Evolutionary conservation across 2,113 vertebrate species (phyloP), one percentile per base, ranked within the genome.

Genomic region (Leptodactylus fuscus): DNA sequence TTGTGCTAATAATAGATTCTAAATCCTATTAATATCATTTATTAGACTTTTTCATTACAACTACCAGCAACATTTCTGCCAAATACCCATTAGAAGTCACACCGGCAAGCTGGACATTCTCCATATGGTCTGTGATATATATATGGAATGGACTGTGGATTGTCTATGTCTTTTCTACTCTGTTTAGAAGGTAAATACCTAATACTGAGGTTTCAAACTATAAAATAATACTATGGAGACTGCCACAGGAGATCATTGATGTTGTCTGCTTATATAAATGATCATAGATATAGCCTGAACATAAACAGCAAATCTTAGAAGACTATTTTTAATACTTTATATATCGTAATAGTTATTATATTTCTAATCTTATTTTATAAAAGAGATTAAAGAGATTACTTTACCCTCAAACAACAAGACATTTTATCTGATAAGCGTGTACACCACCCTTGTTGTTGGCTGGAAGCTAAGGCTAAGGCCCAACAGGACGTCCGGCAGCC

Each of bases 121-220:
- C 51, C 1, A 91, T 77, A 85, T 91, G 91, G 88, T 89, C 89
- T 5, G n/a, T 92, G 67, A 87, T 91, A 82, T 89, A 91, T 78
- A 82, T 90, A 69, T 93, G 91, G 93, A 92, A 91, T 58, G 91
- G 89, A 90, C 90, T 90, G 67, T 89, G 88, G 65, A 48, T 88
- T 0, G 0, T 24, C 4, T 7, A 12, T 38, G 69, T 79, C 87
- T 55, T 81, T 85, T 91, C 87, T 24, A 84, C 87, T 76, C 12
- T 80, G 70, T 89, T 80, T 83, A 90, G 87, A 81, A 88, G 89
- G 85, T 87, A 87, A 81, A 18, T 44, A 44, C 41, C n/a, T n/a
- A n/a, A n/a, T 11, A 11, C 46, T 41, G 9, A 41, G 41, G 1
- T 48, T 41, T n/a, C n/a, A n/a, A n/a, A 41, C 7, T 24, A 62